These are phyloP conservation scores for Clarias magur DNA, from an alignment of 2,113 vertebrate species.

Conservation along the genomic window DNA sequence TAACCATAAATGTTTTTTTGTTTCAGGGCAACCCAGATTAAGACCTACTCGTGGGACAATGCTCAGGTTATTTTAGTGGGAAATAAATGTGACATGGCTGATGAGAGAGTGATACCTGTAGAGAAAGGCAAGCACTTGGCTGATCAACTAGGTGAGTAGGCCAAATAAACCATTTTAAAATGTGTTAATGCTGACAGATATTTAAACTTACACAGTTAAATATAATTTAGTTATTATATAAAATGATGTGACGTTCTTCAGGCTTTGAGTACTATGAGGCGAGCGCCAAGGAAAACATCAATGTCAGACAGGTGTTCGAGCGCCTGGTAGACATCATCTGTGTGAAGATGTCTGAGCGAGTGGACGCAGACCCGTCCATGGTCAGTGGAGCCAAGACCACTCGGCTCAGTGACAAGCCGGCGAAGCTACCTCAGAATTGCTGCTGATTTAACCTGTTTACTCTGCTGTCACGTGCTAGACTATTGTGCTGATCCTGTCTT, in stretches of 20 bases:
- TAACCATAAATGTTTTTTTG: constrained; percentile 27
- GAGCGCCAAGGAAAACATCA: constrained; percentile 98
- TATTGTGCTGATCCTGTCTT: constrained; percentile 19
- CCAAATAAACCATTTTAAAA: not conserved
- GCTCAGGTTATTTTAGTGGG: constrained; percentile 97
- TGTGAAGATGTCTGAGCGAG: constrained; percentile 94
- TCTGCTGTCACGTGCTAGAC: constrained; percentile 17
- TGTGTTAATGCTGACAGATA: not conserved
- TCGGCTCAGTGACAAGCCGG: constrained; percentile 83
- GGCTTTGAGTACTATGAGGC: constrained; percentile 97
- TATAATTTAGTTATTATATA: not conserved
- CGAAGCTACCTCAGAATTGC: constrained; percentile 89
- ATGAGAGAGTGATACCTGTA: constrained; percentile 85
- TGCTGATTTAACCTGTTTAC: constrained; percentile 75
- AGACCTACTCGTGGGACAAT: constrained; percentile 98
- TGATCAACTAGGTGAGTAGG: constrained; percentile 85
- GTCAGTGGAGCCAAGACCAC: constrained; percentile 81
- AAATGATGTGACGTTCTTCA: constrained; percentile 59
- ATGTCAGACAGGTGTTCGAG: constrained; percentile 94
- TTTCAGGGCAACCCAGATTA: constrained; percentile 95
- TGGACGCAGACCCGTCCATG: constrained; percentile 82
- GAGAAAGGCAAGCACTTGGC: constrained; percentile 92
- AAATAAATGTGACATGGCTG: constrained; percentile 98
- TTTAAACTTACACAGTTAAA: not conserved
- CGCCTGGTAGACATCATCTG: constrained; percentile 96